phyloP scores from a whole-genome alignment of 2,113 vertebrate species.

The Prunella fulvescens region DNA sequence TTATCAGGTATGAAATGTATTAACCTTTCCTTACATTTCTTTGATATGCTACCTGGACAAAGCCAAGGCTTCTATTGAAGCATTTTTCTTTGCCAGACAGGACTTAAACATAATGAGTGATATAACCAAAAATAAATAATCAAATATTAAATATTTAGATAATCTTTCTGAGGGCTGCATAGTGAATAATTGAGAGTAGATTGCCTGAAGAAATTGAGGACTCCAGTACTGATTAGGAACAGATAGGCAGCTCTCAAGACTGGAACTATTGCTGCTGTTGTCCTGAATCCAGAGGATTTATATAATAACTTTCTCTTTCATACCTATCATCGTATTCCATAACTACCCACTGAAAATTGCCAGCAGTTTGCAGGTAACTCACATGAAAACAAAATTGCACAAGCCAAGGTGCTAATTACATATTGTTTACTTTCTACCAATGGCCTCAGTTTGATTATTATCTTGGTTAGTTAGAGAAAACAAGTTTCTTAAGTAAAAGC shows the following conservation, averaged over 20 bases:
- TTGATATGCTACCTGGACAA: not conserved
- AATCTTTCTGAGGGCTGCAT: not conserved
- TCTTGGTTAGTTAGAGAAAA: not conserved
- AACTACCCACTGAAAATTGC: not conserved
- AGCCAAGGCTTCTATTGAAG: not conserved
- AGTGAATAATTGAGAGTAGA: not conserved
- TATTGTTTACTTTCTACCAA: not conserved
- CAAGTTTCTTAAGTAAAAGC: not conserved
- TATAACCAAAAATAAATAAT: not conserved
- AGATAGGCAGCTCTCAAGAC: not conserved
- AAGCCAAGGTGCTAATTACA: not conserved
- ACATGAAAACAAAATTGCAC: not conserved
- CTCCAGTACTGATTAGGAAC: not conserved
- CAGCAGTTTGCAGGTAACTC: not conserved
- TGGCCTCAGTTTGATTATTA: not conserved
- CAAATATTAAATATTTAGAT: not conserved
- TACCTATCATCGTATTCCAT: not conserved
- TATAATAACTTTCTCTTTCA: not conserved
- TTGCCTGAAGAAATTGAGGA: not conserved
- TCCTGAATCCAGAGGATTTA: not conserved
- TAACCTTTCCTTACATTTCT: not conserved
- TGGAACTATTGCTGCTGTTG: not conserved
- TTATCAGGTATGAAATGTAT: not conserved
- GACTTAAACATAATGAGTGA: not conserved
- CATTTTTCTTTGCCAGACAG: not conserved